Percentiles rank a stretch among this genome's conserved stretches.
Evolutionary conservation across 2,888 invertebrate genomes (phyloP).

Genomic region (Dynastes maya): DNA sequence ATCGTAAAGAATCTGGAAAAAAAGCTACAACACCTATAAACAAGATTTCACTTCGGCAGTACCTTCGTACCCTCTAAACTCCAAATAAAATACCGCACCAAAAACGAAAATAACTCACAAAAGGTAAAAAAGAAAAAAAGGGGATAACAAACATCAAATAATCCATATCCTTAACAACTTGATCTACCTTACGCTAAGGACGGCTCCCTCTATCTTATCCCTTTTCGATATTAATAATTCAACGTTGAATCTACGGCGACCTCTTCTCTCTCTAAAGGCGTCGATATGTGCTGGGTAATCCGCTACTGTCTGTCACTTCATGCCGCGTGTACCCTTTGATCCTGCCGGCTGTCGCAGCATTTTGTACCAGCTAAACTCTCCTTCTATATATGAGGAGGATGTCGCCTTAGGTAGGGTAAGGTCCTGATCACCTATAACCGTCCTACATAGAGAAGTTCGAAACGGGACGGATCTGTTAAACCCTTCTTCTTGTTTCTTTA

Average conservation of each 20-base stretch:
- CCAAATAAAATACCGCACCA: not conserved
- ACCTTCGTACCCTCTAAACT: not conserved
- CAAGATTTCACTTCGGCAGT: not conserved
- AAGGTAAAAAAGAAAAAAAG: not conserved
- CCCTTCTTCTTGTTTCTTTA: constrained; percentile 10
- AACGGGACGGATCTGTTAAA: constrained; percentile 7
- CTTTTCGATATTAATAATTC: constrained; percentile 44
- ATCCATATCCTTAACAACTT: constrained; percentile 12
- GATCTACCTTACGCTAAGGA: constrained; percentile 16
- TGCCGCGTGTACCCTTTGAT: constrained; percentile 18
- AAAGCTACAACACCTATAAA: not conserved
- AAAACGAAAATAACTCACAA: not conserved
- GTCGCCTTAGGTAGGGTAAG: constrained; percentile 19
- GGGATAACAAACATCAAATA: constrained; percentile 10
- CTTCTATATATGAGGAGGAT: not conserved
- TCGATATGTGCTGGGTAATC: constrained; percentile 28
- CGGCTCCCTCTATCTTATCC: constrained; percentile 1
- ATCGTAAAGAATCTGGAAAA: not conserved
- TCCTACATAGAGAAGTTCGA: not conserved
- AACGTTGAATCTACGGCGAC: constrained; percentile 16
- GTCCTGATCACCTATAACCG: constrained; percentile 1
- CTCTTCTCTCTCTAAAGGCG: constrained; percentile 20
- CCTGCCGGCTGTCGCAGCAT: constrained; percentile 35
- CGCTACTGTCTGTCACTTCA: constrained; percentile 23
- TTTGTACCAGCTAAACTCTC: constrained; percentile 21